These are phyloP conservation scores for Lutraria rhynchaena DNA, from an alignment of 1,140 invertebrate genomes.

Conservation along the genomic window DNA sequence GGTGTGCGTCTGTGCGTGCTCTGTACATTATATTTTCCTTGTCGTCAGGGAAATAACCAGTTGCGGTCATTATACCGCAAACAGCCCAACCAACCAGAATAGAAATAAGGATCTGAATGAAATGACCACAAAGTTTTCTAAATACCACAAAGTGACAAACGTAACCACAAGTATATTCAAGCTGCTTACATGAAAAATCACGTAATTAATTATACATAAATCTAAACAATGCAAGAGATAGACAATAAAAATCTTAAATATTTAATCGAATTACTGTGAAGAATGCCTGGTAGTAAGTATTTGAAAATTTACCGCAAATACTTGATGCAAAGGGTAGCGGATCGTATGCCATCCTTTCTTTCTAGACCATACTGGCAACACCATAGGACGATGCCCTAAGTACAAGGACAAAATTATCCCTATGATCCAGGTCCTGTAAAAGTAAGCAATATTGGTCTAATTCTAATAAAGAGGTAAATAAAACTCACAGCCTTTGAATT, in stretches of 20 bases:
- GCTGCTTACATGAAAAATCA: constrained; percentile 39
- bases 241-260: no score
- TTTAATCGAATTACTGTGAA: no score
- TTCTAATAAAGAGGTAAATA: not conserved
- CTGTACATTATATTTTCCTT: constrained; percentile 55
- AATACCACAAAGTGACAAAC: not conserved
- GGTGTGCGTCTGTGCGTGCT: constrained; percentile 63
- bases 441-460: no score
- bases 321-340: constrained; percentile 88
- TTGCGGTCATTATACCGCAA: constrained; percentile 88
- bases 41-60: constrained; percentile 84
- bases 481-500: not conserved
- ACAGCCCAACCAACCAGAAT: constrained; percentile 91
- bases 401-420: constrained; percentile 91
- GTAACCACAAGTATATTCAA: not conserved
- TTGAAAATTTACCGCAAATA: constrained; percentile 88
- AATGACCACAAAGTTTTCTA: not conserved
- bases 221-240: no score
- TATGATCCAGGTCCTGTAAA: constrained; percentile 89
- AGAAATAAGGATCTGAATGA: constrained; percentile 90
- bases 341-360: constrained; percentile 84
- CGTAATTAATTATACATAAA: constrained; percentile 29
- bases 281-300: no score
- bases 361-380: constrained; percentile 86
- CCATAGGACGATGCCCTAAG: constrained; percentile 87